These are phyloP conservation scores for Coilia nasus DNA, from an alignment of 2,797 vertebrate species.

Conservation along the genomic window DNA sequence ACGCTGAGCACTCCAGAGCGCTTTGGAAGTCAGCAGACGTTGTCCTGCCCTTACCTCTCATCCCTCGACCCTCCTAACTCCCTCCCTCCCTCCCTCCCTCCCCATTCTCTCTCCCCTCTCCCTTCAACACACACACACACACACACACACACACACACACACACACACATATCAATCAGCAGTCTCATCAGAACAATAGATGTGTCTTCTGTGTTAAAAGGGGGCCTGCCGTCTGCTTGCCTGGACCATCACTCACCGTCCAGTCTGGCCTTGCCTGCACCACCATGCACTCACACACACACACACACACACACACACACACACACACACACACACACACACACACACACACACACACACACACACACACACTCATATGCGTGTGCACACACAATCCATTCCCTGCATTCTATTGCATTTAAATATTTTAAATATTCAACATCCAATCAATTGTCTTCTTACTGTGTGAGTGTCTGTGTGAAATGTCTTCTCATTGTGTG, in stretches of 20 bases:
- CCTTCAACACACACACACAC: background rate
- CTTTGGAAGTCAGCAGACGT: background rate
- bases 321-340: background rate
- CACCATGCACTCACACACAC: background rate
- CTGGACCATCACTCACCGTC: conserved; percentile 16
- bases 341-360: background rate
- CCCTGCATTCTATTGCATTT: background rate
- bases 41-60: background rate
- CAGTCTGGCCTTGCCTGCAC: background rate
- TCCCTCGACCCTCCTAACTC: background rate
- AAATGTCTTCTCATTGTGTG: no score
- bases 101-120: background rate
- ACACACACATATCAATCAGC: background rate
- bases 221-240: background rate
- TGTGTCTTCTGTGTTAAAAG: conserved; percentile 21
- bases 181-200: conserved; percentile 21
- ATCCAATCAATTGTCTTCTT: background rate
- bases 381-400: background rate
- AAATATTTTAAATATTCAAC: conserved; percentile 23
- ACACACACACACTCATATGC: background rate
- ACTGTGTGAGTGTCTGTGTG: no score
- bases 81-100: background rate
- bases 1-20: no score
- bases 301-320: background rate
- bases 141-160: no score